These are phyloP conservation scores for Lateolabrax maculatus DNA, from an alignment of 2,797 vertebrate species.

Conservation along the genomic window DNA sequence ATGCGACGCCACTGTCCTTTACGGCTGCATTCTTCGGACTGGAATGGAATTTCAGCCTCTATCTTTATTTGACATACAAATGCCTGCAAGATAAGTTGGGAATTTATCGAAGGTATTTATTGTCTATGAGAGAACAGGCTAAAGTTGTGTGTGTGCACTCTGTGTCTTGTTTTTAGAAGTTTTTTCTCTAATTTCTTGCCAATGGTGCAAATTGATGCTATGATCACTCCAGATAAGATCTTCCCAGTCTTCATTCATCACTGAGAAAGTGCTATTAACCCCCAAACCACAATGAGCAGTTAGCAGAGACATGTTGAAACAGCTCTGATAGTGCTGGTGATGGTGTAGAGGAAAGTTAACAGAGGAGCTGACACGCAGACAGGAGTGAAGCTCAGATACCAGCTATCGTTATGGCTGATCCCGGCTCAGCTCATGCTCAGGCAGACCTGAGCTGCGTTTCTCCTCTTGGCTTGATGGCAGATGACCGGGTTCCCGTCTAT, in stretches of 20 bases:
- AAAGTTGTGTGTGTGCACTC: conserved; percentile 16
- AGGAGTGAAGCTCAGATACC: conserved; percentile 27
- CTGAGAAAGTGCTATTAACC: conserved; percentile 32
- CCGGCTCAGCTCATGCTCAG: conserved; percentile 6
- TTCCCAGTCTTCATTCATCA: conserved; percentile 53
- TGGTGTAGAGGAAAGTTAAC: conserved; percentile 16
- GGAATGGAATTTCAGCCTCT: conserved; percentile 66
- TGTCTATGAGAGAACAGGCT: conserved; percentile 52
- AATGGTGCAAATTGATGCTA: conserved; percentile 71
- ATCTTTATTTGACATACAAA: conserved; percentile 70
- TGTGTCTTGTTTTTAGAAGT: conserved; percentile 27
- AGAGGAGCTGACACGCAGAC: conserved; percentile 14
- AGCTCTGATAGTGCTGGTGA: conserved; percentile 11
- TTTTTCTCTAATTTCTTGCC: conserved; percentile 61
- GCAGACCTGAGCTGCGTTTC: not conserved
- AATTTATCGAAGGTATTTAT: conserved; percentile 76
- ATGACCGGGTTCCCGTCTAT: not conserved
- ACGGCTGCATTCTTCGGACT: conserved; percentile 53
- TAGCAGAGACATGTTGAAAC: conserved; percentile 35
- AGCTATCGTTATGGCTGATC: conserved; percentile 18
- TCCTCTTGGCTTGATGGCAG: conserved; percentile 35
- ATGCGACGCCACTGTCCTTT: conserved; percentile 58
- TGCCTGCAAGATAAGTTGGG: conserved; percentile 74
- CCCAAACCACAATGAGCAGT: conserved; percentile 35
- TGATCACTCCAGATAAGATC: conserved; percentile 64